Percentiles rank a stretch among this genome's conserved stretches.
Conservation (phyloP, 1,140 invertebrate species). For the Drosophila nigrodunni region DNA sequence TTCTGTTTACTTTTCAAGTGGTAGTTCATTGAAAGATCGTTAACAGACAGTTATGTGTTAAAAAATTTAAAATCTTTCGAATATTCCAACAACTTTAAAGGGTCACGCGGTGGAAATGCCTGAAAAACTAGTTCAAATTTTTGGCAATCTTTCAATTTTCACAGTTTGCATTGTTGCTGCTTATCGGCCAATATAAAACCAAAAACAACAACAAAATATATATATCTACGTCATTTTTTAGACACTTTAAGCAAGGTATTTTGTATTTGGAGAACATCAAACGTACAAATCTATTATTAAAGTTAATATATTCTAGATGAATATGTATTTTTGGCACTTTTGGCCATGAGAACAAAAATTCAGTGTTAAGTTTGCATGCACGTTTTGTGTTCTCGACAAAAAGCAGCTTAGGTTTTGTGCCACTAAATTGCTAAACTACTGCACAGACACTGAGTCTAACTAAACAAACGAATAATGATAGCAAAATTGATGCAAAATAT, state of each 20-base stretch:
- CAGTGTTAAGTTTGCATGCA: slow-evolving; percentile 27
- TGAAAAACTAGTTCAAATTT: slow-evolving; percentile 45
- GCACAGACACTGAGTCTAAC: not conserved
- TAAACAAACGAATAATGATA: slow-evolving; percentile 39
- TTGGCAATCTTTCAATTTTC: slow-evolving; percentile 75
- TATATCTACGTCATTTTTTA: slow-evolving; percentile 58
- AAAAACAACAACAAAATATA: slow-evolving; percentile 48
- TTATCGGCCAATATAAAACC: slow-evolving; percentile 47
- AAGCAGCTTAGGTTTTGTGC: slow-evolving; percentile 7
- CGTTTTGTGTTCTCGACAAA: slow-evolving; percentile 12
- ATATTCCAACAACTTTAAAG: slow-evolving; percentile 20
- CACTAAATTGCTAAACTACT: not conserved
- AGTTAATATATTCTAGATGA: slow-evolving; percentile 13
- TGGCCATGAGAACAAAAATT: not conserved
- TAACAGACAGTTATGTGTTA: not conserved
- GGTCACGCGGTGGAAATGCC: slow-evolving; percentile 75
- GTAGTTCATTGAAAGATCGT: slow-evolving; percentile 35
- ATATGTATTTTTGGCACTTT: slow-evolving; percentile 25
- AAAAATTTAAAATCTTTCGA: slow-evolving; percentile 13
- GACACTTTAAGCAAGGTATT: slow-evolving; percentile 52
- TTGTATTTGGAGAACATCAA: slow-evolving; percentile 55
- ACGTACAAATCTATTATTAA: slow-evolving; percentile 35
- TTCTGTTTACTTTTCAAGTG: slow-evolving; percentile 51
- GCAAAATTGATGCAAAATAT: slow-evolving; percentile 39
- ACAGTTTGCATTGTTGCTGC: slow-evolving; percentile 52